A percentile compares a stretch with the other conserved stretches of the same genome.
Conservation (phyloP, 2,888 invertebrate genomes). For the Lymantria monacha region DNA sequence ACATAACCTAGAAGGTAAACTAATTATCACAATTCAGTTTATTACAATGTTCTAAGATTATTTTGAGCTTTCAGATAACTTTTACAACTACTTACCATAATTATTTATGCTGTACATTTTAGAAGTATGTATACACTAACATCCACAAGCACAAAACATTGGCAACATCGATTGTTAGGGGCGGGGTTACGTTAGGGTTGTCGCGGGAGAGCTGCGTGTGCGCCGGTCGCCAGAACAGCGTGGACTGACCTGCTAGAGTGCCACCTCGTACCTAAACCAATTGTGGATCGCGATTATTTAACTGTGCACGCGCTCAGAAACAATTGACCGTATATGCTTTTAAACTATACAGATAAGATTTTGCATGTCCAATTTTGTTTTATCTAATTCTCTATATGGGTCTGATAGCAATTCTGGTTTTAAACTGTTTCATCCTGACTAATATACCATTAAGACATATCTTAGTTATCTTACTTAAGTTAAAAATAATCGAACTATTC, state of each 20-base stretch:
- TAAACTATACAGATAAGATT: slow-evolving; percentile 69
- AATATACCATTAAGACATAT: not conserved
- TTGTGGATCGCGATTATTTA: slow-evolving; percentile 78
- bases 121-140: slow-evolving; percentile 27
- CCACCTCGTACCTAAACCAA: slow-evolving; percentile 71
- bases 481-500: no score
- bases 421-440: not conserved
- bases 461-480: no score
- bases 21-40: no score
- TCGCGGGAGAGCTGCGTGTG: slow-evolving; percentile 55
- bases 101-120: slow-evolving; percentile 17
- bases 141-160: slow-evolving; percentile 32
- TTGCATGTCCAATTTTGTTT: slow-evolving; percentile 41
- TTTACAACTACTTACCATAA: slow-evolving; percentile 20
- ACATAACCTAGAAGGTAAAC: no score
- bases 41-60: no score
- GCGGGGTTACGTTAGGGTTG: slow-evolving; percentile 39
- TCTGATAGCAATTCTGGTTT: no score
- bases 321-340: slow-evolving; percentile 72
- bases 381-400: not conserved
- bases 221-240: slow-evolving; percentile 65
- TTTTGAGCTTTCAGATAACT: no score
- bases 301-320: slow-evolving; percentile 79
- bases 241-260: slow-evolving; percentile 59
- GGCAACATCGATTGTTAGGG: slow-evolving; percentile 34